These are phyloP conservation scores for Myrmophylax atrothorax DNA, from an alignment of 2,113 vertebrate genomes.

Conservation along the genomic window DNA sequence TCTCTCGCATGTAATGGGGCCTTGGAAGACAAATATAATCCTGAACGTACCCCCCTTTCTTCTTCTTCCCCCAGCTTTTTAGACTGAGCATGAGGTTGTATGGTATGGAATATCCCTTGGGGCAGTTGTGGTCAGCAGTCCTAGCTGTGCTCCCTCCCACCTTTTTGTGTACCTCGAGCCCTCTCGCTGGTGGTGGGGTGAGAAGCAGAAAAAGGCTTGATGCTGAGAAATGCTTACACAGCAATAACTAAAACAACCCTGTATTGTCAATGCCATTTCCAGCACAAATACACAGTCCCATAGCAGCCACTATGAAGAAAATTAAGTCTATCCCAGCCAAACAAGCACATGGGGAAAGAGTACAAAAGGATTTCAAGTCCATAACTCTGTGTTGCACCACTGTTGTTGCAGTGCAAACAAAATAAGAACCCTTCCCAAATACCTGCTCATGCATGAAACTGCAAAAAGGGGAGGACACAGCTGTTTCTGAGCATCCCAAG, in stretches of 20 bases:
- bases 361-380: background rate
- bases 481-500: background rate
- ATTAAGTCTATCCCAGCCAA: background rate
- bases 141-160: background rate
- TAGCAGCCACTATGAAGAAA: background rate
- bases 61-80: background rate
- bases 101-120: background rate
- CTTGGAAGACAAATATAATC: background rate
- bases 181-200: fast-evolving
- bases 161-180: background rate
- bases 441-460: background rate
- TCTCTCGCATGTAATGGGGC: background rate
- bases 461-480: fast-evolving
- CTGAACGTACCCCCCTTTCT: background rate
- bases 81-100: background rate
- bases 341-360: background rate
- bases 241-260: background rate
- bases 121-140: background rate
- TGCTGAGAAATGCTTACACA: background rate
- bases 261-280: background rate
- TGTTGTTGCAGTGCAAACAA: background rate
- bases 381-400: background rate
- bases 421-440: background rate
- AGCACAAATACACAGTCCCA: background rate
- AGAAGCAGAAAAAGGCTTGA: background rate